Conservation (phyloP, 2,797 vertebrate genomes). For the Schizothorax lantsangensis region DNA sequence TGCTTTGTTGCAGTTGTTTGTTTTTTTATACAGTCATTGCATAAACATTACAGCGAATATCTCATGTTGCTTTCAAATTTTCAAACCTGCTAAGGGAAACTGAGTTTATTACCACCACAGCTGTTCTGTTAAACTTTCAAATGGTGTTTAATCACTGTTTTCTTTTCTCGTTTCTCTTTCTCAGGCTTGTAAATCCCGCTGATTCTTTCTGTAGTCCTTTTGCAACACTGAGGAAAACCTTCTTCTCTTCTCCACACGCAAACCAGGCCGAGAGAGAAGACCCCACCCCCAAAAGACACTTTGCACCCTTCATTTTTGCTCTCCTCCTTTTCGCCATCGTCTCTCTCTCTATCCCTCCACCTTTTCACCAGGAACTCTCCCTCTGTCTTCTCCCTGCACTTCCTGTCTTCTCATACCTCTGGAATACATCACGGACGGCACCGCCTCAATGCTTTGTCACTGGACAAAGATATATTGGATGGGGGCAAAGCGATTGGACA, state of each 20-base stretch:
- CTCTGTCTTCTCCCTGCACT: conserved; percentile 12
- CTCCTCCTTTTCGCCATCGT: conserved; percentile 1
- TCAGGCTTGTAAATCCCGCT: conserved; percentile 80
- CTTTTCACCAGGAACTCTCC: conserved; percentile 19
- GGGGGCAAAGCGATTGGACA: conserved; percentile 69
- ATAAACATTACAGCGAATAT: conserved; percentile 4
- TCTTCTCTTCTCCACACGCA: conserved; percentile 70
- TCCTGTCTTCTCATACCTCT: conserved; percentile 47
- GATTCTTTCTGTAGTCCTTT: conserved; percentile 73
- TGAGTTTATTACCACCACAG: not conserved
- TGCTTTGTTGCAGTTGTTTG: conserved; percentile 29
- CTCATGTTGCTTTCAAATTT: not conserved
- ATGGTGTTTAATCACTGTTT: not conserved
- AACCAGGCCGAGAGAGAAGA: conserved; percentile 72
- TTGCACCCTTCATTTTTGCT: conserved; percentile 50
- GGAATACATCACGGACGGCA: conserved; percentile 49
- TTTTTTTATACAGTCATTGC: conserved; percentile 21
- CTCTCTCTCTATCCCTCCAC: conserved; percentile 30
- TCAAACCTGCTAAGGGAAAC: not conserved
- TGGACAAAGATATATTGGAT: conserved; percentile 67
- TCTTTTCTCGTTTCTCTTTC: conserved; percentile 41
- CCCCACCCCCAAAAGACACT: conserved; percentile 36
- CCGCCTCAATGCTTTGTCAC: conserved; percentile 45
- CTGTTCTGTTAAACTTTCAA: conserved; percentile 16
- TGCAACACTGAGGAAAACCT: conserved; percentile 77